Base-by-base conservation (phyloP, 2,113 vertebrate species). In the Symphodus melops region DNA sequence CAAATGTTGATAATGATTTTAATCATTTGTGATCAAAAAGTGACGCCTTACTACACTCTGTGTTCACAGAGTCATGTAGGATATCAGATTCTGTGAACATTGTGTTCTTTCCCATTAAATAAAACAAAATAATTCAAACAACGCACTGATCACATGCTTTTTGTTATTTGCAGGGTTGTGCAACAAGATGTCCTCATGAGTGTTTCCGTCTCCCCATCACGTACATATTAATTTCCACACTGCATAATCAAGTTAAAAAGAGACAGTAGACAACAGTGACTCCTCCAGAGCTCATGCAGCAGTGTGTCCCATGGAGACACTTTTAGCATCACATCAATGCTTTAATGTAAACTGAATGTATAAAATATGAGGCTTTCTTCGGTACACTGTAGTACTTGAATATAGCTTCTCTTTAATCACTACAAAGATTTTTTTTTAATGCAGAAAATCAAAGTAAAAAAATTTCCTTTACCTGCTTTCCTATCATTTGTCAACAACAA, bases 171-270 rank as follows among this genome's bases (percentile, higher is more conserved):
- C 37, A 46, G 65, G 7, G 19, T 20, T 56, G 16, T 64, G 25
- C n/a, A 28, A 58, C 48, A 66, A 28, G 20, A 36, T 46, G 39
- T 49, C 49, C 62, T 39, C 72, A 33, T 20, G 51, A 44, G 68
- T 37, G 54, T 70, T 74, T 73, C 17, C 44, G 68, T 33, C 44
- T 53, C 41, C 28, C 11, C 9, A 6, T 48, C 52, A n/a, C 16
- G 13, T 60, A 28, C 48, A 57, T 55, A 55, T 49, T 67, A 62
- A 81, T 81, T 66, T 74, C 33, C 67, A 39, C 33, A 3, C 33
- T 21, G 39, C 36, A 77, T 71, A 70, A 70, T 66, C 8, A 39
- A 65, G 59, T 23, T 69, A 57, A 28, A 76, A 77, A 20, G 53
- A 77, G 61, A 51, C 51, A 13, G 28, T 5, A 70, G 53, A 28